These are phyloP conservation scores for Phortica magna DNA, from an alignment of 2,888 invertebrate species.

Conservation along the genomic window DNA sequence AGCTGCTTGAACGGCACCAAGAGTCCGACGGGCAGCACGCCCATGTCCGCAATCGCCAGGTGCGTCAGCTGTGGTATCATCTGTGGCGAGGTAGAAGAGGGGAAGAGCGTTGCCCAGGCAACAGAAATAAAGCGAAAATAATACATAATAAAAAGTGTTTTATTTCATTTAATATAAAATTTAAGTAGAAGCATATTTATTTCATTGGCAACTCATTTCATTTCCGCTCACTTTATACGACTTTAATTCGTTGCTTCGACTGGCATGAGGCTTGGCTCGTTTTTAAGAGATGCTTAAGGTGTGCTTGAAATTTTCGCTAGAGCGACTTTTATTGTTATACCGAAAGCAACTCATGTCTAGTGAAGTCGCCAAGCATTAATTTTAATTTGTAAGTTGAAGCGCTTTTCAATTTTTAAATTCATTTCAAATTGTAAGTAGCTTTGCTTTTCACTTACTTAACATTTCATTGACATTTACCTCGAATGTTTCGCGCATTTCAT, in stretches of 20 bases:
- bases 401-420: too few relatives aligned
- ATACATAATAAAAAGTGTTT: conserved; percentile 27
- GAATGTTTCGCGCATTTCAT: conserved; percentile 76
- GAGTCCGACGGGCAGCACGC: conserved; percentile 76
- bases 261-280: too few relatives aligned
- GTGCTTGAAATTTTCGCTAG: background rate
- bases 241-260: background rate
- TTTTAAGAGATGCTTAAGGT: background rate
- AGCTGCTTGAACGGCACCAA: conserved; percentile 79
- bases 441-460: too few relatives aligned
- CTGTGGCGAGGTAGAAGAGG: conserved; percentile 50
- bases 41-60: conserved; percentile 77
- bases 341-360: too few relatives aligned
- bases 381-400: background rate
- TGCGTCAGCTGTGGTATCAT: conserved; percentile 75
- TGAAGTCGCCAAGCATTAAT: background rate
- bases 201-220: background rate
- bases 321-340: too few relatives aligned
- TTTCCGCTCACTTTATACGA: background rate
- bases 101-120: background rate
- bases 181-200: background rate
- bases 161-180: conserved; percentile 17
- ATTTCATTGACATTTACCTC: conserved; percentile 63
- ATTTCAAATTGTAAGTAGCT: too few relatives aligned
- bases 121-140: conserved; percentile 35